Percentiles rank a stretch among this genome's conserved stretches.
phyloP scores from a whole-genome alignment of 2,113 vertebrate genomes.

The Pheucticus melanocephalus region DNA sequence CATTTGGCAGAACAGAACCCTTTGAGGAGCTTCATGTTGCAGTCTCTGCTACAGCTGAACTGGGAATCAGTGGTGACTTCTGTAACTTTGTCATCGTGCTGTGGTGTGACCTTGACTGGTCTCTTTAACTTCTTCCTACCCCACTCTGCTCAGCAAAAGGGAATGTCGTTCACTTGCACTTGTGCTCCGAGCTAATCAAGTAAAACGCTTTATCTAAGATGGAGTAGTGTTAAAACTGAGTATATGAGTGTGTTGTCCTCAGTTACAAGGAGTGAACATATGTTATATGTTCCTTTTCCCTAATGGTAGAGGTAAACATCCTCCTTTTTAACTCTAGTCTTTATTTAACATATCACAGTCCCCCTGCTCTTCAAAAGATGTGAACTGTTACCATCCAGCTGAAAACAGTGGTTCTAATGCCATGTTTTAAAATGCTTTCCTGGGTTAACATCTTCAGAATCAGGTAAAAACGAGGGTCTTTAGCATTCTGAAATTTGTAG shows the following conservation, averaged over 20 bases:
- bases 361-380: not conserved
- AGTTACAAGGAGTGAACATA: not conserved
- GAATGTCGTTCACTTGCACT: not conserved
- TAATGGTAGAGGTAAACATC: not conserved
- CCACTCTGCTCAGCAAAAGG: not conserved
- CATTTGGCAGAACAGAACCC: not conserved
- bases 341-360: not conserved
- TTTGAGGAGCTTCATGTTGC: not conserved
- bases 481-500: not conserved
- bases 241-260: not conserved
- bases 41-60: not conserved
- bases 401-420: not conserved
- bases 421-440: not conserved
- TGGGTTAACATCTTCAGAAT: not conserved
- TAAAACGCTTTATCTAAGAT: not conserved
- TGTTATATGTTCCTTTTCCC: not conserved
- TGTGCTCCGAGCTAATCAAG: not conserved
- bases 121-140: not conserved
- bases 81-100: constrained; percentile 8
- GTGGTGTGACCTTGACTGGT: constrained; percentile 21
- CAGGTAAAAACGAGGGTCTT: not conserved
- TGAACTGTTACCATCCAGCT: not conserved
- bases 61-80: not conserved
- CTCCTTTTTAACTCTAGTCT: not conserved
- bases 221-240: not conserved